A percentile compares a stretch with the other conserved stretches of the same genome.
Evolutionary conservation across 2,888 invertebrate genomes (phyloP).

Genomic region (Spilarctia lutea): DNA sequence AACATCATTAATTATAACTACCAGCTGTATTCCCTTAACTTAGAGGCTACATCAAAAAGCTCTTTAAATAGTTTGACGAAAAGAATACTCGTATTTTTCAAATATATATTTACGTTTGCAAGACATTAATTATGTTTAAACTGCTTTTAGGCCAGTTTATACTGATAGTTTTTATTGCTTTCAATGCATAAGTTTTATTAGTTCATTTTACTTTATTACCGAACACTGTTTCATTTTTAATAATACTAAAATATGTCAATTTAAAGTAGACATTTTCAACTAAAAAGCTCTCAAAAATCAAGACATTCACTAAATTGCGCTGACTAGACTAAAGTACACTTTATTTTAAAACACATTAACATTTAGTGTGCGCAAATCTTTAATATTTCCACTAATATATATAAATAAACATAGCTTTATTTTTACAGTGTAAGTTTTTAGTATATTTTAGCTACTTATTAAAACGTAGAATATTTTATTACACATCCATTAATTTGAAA

Average conservation of each 20-base stretch:
- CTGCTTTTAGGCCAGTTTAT: constrained; percentile 46
- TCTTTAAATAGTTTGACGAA: constrained; percentile 31
- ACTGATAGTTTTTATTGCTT: constrained; percentile 11
- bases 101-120: not conserved
- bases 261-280: constrained; percentile 5
- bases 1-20: constrained; percentile 33
- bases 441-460: not conserved
- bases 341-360: constrained; percentile 13
- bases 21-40: constrained; percentile 11
- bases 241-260: constrained; percentile 23
- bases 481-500: not conserved
- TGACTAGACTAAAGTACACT: constrained; percentile 25
- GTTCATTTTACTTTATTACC: not conserved
- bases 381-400: not conserved
- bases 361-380: constrained; percentile 15
- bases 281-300: constrained; percentile 25
- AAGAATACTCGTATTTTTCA: constrained; percentile 17
- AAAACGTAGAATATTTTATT: not conserved
- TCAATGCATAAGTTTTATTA: not conserved
- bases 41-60: constrained; percentile 30
- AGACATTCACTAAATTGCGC: constrained; percentile 33
- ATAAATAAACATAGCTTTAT: not conserved
- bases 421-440: not conserved
- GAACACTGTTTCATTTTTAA: constrained; percentile 21
- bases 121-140: constrained; percentile 9